phyloP scores from a whole-genome alignment of 1,140 invertebrate species.

The Homarus americanus region DNA sequence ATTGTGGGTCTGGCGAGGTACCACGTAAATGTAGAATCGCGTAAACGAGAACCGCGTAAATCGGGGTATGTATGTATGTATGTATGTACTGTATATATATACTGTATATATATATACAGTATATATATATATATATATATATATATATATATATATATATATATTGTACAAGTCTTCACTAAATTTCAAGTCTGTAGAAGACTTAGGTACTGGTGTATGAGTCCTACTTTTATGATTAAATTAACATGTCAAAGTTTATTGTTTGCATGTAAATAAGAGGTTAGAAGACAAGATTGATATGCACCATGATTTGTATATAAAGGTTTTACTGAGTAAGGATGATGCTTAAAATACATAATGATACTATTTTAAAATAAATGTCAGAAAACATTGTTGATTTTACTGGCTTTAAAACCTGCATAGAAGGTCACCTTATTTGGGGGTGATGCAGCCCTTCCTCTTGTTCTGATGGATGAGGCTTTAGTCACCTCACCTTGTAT shows the following conservation, averaged over 20 bases:
- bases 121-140: no score
- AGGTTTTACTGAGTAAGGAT: constrained; percentile 32
- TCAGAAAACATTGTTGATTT: background rate
- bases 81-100: no score
- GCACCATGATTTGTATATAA: constrained; percentile 58
- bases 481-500: no score
- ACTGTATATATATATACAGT: background rate
- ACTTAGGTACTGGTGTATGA: constrained; percentile 8
- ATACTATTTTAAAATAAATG: constrained; percentile 66
- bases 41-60: no score
- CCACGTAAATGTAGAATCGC: no score
- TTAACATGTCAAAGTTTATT: background rate
- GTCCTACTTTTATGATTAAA: constrained; percentile 3
- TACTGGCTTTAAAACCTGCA: background rate
- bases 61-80: no score
- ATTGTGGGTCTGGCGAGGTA: no score
- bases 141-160: no score
- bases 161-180: background rate
- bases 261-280: background rate
- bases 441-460: no score
- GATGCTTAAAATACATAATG: constrained; percentile 29
- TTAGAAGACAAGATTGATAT: constrained; percentile 27
- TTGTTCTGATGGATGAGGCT: no score
- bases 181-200: constrained; percentile 8
- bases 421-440: no score